Base-by-base conservation (phyloP, 1,140 invertebrate genomes). In the Drosophila malerkotliana region DNA sequence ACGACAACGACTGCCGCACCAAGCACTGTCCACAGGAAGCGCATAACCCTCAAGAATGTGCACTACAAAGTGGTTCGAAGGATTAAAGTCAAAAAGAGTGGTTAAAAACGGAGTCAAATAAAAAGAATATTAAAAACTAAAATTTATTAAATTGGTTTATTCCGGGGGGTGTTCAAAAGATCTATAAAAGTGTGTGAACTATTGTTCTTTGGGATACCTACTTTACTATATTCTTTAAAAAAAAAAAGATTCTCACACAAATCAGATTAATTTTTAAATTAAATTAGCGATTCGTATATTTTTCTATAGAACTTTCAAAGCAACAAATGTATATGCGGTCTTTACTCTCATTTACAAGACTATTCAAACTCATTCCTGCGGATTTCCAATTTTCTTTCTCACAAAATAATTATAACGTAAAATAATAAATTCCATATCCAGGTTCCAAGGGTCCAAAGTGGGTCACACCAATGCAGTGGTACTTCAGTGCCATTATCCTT, bases 251-350 rank as follows among this genome's bases (percentile, higher is more conserved):
- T 28, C 26, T 28, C 6, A 0, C 5, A 28, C 1, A 1, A 5
- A 28, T 5, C 5, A 6, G 6, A 28, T 7, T 28, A 7, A 18
- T 4, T 51, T 26, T 7, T 28, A 7, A 18, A 7, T 51, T 26
- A 30, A 4, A 63, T 60, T 59, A 47, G 59, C 41, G 26, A 48
- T 51, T 63, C 44, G n/a, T 59, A 64, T 72, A 52, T 64, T 54
- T 72, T 8, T 39, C 54, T 41, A 52, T 52, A 57, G 30, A 56
- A 34, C 18, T 61, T 59, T 52, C 55, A 59, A 71, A 77, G 68
- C 74, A 77, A 67, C 58, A 62, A 79, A 45, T 58, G 57, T 26
- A 60, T 60, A 44, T 47, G 44, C 53, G 37, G 41, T 66, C 54
- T 68, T 68, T 67, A 26, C 44, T 59, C 45, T 64, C 76, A 51